Percentiles rank a stretch among this genome's conserved stretches.
phyloP scores from a whole-genome alignment of 1,140 invertebrate genomes.

The Drosophila arizonae region DNA sequence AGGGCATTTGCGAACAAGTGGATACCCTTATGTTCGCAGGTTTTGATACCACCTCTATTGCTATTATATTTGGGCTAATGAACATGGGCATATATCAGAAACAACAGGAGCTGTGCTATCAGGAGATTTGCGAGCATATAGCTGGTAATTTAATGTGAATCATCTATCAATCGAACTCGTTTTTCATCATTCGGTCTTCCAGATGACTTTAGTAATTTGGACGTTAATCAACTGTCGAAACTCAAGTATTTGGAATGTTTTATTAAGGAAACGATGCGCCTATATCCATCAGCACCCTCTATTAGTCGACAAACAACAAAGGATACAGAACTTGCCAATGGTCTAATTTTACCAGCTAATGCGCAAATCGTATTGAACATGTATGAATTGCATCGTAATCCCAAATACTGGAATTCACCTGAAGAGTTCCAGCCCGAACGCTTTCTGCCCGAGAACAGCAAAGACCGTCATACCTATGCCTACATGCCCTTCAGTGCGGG shows the following conservation, averaged over 20 bases:
- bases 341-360: conserved; percentile 83
- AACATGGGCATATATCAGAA: conserved; percentile 85
- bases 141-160: conserved; percentile 27
- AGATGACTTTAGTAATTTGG: conserved; percentile 74
- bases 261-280: conserved; percentile 86
- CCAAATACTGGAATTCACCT: conserved; percentile 87
- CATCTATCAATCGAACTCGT: too few relatives aligned
- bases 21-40: conserved; percentile 92
- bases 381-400: conserved; percentile 85
- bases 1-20: conserved; percentile 91
- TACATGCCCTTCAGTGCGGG: conserved; percentile 86
- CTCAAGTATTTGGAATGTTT: conserved; percentile 87
- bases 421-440: conserved; percentile 89
- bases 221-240: conserved; percentile 84
- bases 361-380: conserved; percentile 83
- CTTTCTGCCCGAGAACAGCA: conserved; percentile 87
- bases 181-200: not conserved
- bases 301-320: conserved; percentile 85
- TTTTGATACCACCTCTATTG: conserved; percentile 89
- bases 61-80: conserved; percentile 85
- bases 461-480: conserved; percentile 82
- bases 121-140: conserved; percentile 75
- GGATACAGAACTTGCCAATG: conserved; percentile 82
- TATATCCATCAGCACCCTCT: conserved; percentile 88
- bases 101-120: conserved; percentile 85